phyloP scores from a whole-genome alignment of 2,113 vertebrate species.

The Perccottus glenii region DNA sequence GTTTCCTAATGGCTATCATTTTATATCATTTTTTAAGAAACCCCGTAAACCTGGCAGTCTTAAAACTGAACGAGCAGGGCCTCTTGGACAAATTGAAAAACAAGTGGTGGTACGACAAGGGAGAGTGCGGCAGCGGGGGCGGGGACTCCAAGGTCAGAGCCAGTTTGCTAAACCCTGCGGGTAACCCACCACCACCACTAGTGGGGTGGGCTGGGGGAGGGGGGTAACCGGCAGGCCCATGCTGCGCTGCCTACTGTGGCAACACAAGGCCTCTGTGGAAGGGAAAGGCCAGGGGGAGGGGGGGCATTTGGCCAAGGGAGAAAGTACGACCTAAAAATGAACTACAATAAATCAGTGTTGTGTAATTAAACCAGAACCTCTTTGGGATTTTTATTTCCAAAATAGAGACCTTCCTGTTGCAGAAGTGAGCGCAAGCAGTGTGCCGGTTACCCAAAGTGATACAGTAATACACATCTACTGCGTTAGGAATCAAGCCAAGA shows the following conservation, averaged over 20 bases:
- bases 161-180: slow-evolving; percentile 93
- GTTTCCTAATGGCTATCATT: slow-evolving; percentile 87
- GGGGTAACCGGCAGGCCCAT: slow-evolving; percentile 91
- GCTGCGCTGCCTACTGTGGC: slow-evolving; percentile 67
- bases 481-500: slow-evolving; percentile 82
- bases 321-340: background rate
- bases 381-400: slow-evolving; percentile 10
- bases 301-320: background rate
- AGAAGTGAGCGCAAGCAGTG: slow-evolving; percentile 79
- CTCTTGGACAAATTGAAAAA: slow-evolving; percentile 99
- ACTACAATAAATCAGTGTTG: slow-evolving; percentile 22
- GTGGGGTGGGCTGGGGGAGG: slow-evolving; percentile 59
- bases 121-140: slow-evolving; percentile 99
- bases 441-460: slow-evolving; percentile 99
- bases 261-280: slow-evolving; percentile 38
- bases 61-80: slow-evolving; percentile 99
- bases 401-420: slow-evolving; percentile 24
- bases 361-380: slow-evolving; percentile 29
- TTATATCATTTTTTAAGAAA: slow-evolving; percentile 92
- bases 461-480: slow-evolving; percentile 95
- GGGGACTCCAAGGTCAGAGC: slow-evolving; percentile 99
- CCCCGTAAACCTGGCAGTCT: slow-evolving; percentile 99
- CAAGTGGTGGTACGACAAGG: slow-evolving; percentile 99
- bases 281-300: background rate
- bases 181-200: slow-evolving; percentile 83